These are phyloP conservation scores for Mobula hypostoma DNA, from an alignment of 2,113 vertebrate species.

Conservation along the genomic window DNA sequence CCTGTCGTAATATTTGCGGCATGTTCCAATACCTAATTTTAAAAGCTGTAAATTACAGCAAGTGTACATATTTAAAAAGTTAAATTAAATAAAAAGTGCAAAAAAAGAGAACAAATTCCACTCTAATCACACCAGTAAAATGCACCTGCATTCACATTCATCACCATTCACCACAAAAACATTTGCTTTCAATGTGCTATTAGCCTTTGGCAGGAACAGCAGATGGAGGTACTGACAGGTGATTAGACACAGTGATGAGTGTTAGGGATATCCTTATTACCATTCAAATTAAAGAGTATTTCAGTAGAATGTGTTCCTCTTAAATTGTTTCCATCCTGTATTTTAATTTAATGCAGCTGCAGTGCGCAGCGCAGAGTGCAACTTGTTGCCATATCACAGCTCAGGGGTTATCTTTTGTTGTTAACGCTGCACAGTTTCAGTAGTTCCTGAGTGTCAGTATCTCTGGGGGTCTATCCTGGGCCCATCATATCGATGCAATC, in stretches of 20 bases:
- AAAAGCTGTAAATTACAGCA: too few relatives aligned
- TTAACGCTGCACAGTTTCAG: not conserved
- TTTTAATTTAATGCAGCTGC: not conserved
- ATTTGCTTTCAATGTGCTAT: not conserved
- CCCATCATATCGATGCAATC: too few relatives aligned
- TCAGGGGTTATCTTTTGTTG: not conserved
- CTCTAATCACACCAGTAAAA: not conserved
- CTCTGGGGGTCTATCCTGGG: too few relatives aligned
- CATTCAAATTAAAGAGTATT: not conserved
- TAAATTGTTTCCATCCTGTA: slow-evolving; percentile 10
- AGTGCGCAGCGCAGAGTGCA: not conserved
- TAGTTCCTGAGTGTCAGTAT: too few relatives aligned
- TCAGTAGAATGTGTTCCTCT: slow-evolving; percentile 1
- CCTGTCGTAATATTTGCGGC: too few relatives aligned
- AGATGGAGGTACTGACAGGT: not conserved
- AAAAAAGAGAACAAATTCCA: not conserved
- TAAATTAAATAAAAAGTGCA: too few relatives aligned
- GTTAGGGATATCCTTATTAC: not conserved
- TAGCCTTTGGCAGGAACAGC: not conserved
- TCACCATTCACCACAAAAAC: not conserved
- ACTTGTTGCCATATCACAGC: not conserved
- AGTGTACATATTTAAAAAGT: too few relatives aligned
- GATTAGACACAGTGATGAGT: slow-evolving; percentile 14
- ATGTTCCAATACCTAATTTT: too few relatives aligned
- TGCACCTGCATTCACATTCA: not conserved